A percentile compares a stretch with the other conserved stretches of the same genome.
Evolutionary conservation across 1,140 invertebrate species (phyloP).

Genomic region (Solen grandis): DNA sequence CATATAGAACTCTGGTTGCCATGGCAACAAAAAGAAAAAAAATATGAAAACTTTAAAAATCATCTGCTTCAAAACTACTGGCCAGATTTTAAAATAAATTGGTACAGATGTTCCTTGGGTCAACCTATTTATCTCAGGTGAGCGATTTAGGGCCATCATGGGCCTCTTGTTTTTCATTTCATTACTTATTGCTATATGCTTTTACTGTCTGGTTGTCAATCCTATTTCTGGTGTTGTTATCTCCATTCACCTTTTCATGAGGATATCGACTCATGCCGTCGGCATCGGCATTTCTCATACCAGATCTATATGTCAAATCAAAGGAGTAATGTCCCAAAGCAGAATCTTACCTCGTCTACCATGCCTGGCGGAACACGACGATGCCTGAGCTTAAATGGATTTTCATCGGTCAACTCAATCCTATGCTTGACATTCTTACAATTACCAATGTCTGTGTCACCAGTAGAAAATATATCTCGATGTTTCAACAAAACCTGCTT

Average conservation of each 20-base stretch:
- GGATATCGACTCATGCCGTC: conserved; percentile 20
- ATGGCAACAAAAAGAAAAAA: too few relatives aligned
- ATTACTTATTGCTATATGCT: too few relatives aligned
- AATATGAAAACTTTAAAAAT: too few relatives aligned
- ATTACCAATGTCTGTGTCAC: conserved; percentile 22
- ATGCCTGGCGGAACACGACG: conserved; percentile 1
- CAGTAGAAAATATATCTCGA: conserved; percentile 1
- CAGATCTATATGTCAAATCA: conserved; percentile 16
- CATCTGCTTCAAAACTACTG: too few relatives aligned
- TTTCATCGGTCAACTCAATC: conserved; percentile 2
- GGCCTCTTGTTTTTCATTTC: too few relatives aligned
- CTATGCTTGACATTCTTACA: background rate
- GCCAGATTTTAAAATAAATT: too few relatives aligned
- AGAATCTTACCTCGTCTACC: conserved; percentile 8
- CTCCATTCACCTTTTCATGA: background rate
- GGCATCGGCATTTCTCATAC: conserved; percentile 18
- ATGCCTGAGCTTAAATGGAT: conserved; percentile 20
- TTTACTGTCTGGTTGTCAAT: conserved; percentile 18
- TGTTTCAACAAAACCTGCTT: background rate
- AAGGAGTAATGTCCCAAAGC: conserved; percentile 27
- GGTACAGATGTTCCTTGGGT: too few relatives aligned
- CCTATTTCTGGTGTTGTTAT: background rate
- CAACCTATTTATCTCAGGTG: too few relatives aligned
- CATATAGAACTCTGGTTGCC: too few relatives aligned
- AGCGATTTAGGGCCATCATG: too few relatives aligned